Base-by-base conservation (phyloP, 1,140 invertebrate species). In the Cotesia vestalis region DNA sequence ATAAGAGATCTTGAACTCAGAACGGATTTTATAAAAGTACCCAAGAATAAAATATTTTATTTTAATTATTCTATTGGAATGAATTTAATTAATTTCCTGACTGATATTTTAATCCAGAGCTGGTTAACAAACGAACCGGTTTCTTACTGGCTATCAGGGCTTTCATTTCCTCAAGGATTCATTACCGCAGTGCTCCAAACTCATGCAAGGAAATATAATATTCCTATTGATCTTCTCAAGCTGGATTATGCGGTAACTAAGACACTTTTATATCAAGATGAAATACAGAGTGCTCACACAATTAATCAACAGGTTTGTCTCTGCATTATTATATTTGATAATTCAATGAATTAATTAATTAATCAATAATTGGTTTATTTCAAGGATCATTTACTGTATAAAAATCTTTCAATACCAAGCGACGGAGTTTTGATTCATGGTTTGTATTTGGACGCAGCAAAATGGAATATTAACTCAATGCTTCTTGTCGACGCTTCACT, bases 141-240 rank as follows among this genome's bases (percentile, higher is more conserved):
- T 46, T 96, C 94, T 4, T 96, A 92, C 80, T 97, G 95, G 96
- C 83, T 97, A 38, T 94, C 95, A 52, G 96, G 95, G 14, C 92
- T 97, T 78, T 97, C 94, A 83, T 97, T 96, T 81, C 95, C 95
- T 0, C 95, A 97, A 89, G 95, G 95, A 52, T 94, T 97, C 80
- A 88, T 97, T 69, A 97, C 95, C 4, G 95, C 94, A 4, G 90
- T 93, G 12, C 85, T 96, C 62, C 96, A 97, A 86, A 95, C 95
- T 0, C 92, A 92, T 83, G 94, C 95, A 1, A 88, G 95, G 51
- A 93, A 93, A 78, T 94, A 95, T 75, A 89, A 91, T 40, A 89
- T 94, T 59, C 94, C 96, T 1, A 96, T 97, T 40, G 95, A 97
- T 20, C 67, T 67, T 55, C 85, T 97, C 0, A 91, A 91, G 81